Base-by-base conservation (phyloP, 35 echinoderm and acorn worm species). In the Hemicentrotus pulcherrimus region DNA sequence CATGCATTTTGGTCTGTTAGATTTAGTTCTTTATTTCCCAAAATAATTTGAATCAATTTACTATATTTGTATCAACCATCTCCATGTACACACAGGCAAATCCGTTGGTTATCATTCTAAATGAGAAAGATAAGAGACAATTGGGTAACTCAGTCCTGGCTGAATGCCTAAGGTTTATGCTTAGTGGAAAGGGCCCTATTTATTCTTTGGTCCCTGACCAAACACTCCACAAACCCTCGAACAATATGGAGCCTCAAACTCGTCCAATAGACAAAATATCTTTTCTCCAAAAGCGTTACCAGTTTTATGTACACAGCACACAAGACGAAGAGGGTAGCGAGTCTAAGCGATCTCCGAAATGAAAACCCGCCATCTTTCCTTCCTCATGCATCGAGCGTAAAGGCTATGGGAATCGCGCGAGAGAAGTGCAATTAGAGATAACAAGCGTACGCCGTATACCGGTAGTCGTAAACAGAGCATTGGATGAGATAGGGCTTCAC, bases 221-320 rank as follows among this genome's bases (percentile, higher is more conserved):
- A 90, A 90, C 88, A 90, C 32, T 41, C 88, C n/a, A 90, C 88
- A 19, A 90, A 12, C 32, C 32, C 46, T 47, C 88, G 19, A 78
- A 78, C 65, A 78, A 78, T 78, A 33, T 90, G 88, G 88, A 90
- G 32, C 32, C 46, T 16, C 88, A 90, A 33, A 90, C 88, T 41
- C 31, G 88, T 90, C 88, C 88, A 90, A 90, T 47, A 90, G 88
- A 78, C 88, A 47, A 90, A 90, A 90, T 90, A 90, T 90, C 88
- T 90, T 90, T 90, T 30, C 88, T 90, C 88, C 32, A 33, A 45
- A 90, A 47, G 88, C 88, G 88, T 90, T 47, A 90, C 88, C 46
- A 41, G 32, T 41, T 90, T 90, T 90, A 90, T 90, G 32, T 90
- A 78, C 65, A 78, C 65, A 78, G 28, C 65, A 78, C 65, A 78